phyloP scores from a whole-genome alignment of 2,888 invertebrate species.

The Drosophila differens region DNA sequence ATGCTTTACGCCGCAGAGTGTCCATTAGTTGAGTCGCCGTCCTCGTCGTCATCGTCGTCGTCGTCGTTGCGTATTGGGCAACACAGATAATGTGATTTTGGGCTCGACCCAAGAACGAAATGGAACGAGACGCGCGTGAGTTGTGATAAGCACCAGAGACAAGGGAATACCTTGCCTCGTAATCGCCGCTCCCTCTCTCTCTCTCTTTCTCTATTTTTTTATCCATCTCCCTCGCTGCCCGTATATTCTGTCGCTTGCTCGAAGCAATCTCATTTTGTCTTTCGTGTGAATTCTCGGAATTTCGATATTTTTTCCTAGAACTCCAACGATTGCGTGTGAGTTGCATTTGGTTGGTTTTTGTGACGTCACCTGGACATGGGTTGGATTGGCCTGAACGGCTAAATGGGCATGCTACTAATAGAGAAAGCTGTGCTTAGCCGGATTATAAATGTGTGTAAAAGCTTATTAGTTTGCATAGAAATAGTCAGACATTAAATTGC shows the following conservation, averaged over 20 bases:
- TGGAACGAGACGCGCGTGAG: constrained; percentile 80
- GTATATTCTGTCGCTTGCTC: constrained; percentile 21
- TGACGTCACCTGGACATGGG: constrained; percentile 57
- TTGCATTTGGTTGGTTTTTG: constrained; percentile 26
- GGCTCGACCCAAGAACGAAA: constrained; percentile 67
- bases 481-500: background rate
- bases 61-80: constrained; percentile 60
- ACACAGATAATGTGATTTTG: constrained; percentile 74
- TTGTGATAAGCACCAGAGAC: constrained; percentile 75
- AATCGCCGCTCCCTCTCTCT: constrained; percentile 11
- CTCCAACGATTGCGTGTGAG: constrained; percentile 44
- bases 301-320: constrained; percentile 84
- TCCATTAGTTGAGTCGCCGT: constrained; percentile 71
- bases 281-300: constrained; percentile 83
- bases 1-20: constrained; percentile 71
- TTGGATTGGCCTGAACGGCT: background rate
- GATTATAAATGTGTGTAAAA: background rate
- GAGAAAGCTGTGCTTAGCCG: constrained; percentile 18
- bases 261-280: constrained; percentile 70
- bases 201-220: background rate
- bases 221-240: background rate
- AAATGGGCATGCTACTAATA: constrained; percentile 12
- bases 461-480: background rate
- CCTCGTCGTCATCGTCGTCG: constrained; percentile 35
- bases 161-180: constrained; percentile 82